phyloP scores from a whole-genome alignment of 2,797 vertebrate species.

The Ctenopoma multispine region DNA sequence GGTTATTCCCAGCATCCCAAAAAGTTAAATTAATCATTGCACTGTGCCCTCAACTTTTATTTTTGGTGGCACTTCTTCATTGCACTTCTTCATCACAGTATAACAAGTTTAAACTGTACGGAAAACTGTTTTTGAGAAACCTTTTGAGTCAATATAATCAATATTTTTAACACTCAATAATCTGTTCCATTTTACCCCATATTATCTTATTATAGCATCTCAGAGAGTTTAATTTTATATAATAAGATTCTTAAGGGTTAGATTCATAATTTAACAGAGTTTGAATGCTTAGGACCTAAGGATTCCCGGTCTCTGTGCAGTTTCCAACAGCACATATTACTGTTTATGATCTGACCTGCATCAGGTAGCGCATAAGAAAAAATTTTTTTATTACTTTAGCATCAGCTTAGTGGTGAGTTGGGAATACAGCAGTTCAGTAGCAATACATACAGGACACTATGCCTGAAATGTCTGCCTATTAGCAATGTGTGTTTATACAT shows the following conservation, averaged over 20 bases:
- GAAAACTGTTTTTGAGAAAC: constrained; percentile 7
- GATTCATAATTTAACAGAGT: constrained; percentile 14
- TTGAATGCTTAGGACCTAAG: neutral
- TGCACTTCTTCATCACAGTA: neutral
- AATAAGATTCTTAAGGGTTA: neutral
- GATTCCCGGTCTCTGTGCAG: constrained; percentile 4
- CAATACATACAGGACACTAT: constrained; percentile 23
- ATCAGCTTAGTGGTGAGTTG: constrained; percentile 24
- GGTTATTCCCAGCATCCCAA: constrained; percentile 7
- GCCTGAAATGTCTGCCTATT: constrained; percentile 21
- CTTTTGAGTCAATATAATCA: constrained; percentile 2
- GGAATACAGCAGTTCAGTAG: constrained; percentile 18
- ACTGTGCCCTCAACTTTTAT: neutral
- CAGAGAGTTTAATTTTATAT: neutral
- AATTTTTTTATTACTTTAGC: neutral
- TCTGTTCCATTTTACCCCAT: neutral
- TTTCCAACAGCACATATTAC: constrained; percentile 21
- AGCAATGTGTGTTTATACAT: constrained; percentile 16
- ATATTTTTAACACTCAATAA: constrained; percentile 3
- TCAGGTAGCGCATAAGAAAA: constrained; percentile 2
- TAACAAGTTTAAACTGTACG: neutral
- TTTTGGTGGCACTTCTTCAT: neutral
- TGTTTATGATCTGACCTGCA: constrained; percentile 10
- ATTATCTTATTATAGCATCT: neutral
- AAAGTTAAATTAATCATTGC: neutral